Evolutionary conservation across 1,140 invertebrate species (phyloP).

Genomic region (Trypoxylus dichotomus): DNA sequence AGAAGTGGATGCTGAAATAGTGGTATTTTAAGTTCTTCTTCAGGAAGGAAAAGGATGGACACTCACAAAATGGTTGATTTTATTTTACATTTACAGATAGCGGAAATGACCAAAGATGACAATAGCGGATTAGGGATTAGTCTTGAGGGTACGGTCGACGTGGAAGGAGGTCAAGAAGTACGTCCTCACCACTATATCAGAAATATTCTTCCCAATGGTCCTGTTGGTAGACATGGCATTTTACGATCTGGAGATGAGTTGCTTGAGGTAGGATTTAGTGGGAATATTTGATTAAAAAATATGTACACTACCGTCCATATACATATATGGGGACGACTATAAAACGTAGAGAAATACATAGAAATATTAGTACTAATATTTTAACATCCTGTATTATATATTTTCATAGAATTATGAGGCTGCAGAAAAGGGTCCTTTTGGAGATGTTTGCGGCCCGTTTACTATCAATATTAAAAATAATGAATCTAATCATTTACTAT

Average conservation of each 20-base stretch:
- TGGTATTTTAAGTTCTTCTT: slow-evolving; percentile 62
- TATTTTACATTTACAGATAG: slow-evolving; percentile 56
- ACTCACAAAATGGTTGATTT: slow-evolving; percentile 19
- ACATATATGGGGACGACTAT: no score
- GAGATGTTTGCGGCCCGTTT: no score
- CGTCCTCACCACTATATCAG: slow-evolving; percentile 80
- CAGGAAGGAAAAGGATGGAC: neutral
- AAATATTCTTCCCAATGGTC: slow-evolving; percentile 79
- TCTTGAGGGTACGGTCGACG: slow-evolving; percentile 83
- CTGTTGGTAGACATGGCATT: slow-evolving; percentile 72
- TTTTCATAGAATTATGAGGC: no score
- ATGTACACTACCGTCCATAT: no score
- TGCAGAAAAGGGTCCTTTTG: no score
- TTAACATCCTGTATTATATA: no score
- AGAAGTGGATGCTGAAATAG: slow-evolving; percentile 68
- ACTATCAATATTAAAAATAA: no score
- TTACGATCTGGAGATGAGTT: slow-evolving; percentile 65
- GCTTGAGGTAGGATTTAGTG: slow-evolving; percentile 58
- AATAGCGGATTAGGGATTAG: slow-evolving; percentile 82
- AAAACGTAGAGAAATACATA: no score
- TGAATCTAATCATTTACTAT: no score
- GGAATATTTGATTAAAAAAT: no score
- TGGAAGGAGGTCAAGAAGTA: slow-evolving; percentile 73
- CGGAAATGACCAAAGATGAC: slow-evolving; percentile 68
- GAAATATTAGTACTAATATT: no score